Evolutionary conservation across 2,888 invertebrate species (phyloP).

Genomic region (Polydrusus cervinus): DNA sequence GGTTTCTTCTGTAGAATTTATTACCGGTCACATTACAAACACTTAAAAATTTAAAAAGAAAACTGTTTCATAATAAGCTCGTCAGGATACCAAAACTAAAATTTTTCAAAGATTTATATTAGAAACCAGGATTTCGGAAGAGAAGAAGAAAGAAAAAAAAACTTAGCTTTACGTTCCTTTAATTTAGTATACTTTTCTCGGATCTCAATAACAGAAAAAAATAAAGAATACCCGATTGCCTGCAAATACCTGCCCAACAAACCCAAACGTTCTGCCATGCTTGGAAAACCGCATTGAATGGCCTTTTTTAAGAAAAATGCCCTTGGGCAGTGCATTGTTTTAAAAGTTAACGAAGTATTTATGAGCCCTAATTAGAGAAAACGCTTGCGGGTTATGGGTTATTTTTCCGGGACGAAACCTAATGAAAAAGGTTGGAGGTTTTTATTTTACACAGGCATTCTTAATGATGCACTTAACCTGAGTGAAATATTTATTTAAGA

Average conservation of each 20-base stretch:
- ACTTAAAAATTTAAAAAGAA: too few relatives aligned
- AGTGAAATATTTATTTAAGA: neutral
- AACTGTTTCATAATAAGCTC: too few relatives aligned
- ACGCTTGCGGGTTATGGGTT: constrained; percentile 9
- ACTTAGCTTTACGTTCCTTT: too few relatives aligned
- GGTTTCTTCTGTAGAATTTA: too few relatives aligned
- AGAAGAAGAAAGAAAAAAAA: too few relatives aligned
- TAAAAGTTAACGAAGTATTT: constrained; percentile 42
- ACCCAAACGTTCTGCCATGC: constrained; percentile 6
- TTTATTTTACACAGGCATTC: neutral
- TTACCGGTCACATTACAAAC: too few relatives aligned
- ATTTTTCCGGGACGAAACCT: neutral
- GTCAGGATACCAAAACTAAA: too few relatives aligned
- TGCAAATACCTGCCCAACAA: constrained; percentile 11
- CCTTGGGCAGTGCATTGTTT: constrained; percentile 32
- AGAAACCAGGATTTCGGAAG: too few relatives aligned
- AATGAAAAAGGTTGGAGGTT: neutral
- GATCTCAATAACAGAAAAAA: neutral
- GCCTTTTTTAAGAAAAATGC: constrained; percentile 41
- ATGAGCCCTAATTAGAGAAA: constrained; percentile 38
- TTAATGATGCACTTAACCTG: neutral
- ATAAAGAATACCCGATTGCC: neutral
- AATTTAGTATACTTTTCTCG: too few relatives aligned
- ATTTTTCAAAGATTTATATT: too few relatives aligned
- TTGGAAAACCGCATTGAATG: constrained; percentile 10